Evolutionary conservation across 2,113 vertebrate genomes (phyloP).

Genomic region (Mungos mungo): DNA sequence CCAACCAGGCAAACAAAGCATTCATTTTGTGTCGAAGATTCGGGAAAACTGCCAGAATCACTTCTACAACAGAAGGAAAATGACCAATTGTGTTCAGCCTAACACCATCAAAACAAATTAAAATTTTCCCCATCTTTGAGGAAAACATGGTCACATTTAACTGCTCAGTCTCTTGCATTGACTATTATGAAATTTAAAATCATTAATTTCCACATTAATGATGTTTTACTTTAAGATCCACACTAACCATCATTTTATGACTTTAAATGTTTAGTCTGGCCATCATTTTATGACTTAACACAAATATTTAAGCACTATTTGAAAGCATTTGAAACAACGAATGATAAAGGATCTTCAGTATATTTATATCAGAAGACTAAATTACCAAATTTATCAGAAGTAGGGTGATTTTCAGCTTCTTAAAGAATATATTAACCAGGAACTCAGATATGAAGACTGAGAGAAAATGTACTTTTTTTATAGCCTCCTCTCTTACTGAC

Average conservation of each 20-base stretch:
- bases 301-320: slow-evolving; percentile 1
- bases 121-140: not conserved
- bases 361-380: not conserved
- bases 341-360: not conserved
- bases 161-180: not conserved
- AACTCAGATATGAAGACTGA: not conserved
- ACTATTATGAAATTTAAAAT: not conserved
- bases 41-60: slow-evolving; percentile 25
- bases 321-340: not conserved
- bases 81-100: not conserved
- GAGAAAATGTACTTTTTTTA: not conserved
- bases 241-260: not conserved
- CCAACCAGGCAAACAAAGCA: not conserved
- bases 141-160: not conserved
- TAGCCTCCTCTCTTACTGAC: not conserved
- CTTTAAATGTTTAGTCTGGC: not conserved
- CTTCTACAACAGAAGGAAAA: slow-evolving; percentile 17
- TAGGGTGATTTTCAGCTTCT: slow-evolving; percentile 5
- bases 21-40: slow-evolving; percentile 19
- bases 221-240: slow-evolving; percentile 26
- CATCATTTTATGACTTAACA: slow-evolving; percentile 25
- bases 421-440: not conserved
- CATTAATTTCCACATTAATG: not conserved
- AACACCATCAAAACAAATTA: not conserved
- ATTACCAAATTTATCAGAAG: not conserved